Base-by-base conservation (phyloP, 2,888 invertebrate species). In the Mimachlamys varia region DNA sequence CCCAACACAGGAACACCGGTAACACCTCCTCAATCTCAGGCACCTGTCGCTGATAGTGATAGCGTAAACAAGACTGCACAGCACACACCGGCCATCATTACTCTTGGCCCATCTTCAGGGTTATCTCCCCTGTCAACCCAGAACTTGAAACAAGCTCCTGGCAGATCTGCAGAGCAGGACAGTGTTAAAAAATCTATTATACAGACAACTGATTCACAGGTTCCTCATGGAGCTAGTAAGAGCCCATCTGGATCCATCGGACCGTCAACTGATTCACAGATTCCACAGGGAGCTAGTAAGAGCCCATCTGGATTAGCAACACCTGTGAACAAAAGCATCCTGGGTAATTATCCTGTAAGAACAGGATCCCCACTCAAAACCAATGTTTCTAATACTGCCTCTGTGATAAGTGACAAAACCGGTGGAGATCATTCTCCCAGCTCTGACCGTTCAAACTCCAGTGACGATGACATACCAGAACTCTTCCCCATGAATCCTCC, bases 401-500 rank as follows among this genome's bases (percentile, higher is more conserved):
- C 76, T 76, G 76, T 76, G 76, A 76, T 76, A 76, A 62, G 7
- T 62, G 53, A 53, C 19, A 22, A 62, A 22, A 19, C 76, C 22
- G 33, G 27, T 27, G 76, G 76, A 33, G 76, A 76, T 76, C 27
- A 12, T 19, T 76, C 76, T 76, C 76, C 76, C 13, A 19, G 12
- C 13, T 53, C 53, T 27, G 27, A 76, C 76, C 76, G 76, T 5
- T 76, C 53, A 5, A 5, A 53, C 19, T 53, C 76, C 12, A 76
- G 76, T 76, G 76, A 76, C 33, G 76, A 76, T 5, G 76, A 76
- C 17, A 76, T 76, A 76, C 76, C 76, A 33, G 76, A 76, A 76
- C 76, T 76, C 13, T 76, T 76, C 12, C 76, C 76, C 33, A 76
- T 76, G 76, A 76, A 76, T 76, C 76, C 76, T 33, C 76, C 76